Percentiles rank a stretch among this genome's conserved stretches.
Conservation (phyloP, 2,113 vertebrate genomes). For the Bombycilla garrulus region DNA sequence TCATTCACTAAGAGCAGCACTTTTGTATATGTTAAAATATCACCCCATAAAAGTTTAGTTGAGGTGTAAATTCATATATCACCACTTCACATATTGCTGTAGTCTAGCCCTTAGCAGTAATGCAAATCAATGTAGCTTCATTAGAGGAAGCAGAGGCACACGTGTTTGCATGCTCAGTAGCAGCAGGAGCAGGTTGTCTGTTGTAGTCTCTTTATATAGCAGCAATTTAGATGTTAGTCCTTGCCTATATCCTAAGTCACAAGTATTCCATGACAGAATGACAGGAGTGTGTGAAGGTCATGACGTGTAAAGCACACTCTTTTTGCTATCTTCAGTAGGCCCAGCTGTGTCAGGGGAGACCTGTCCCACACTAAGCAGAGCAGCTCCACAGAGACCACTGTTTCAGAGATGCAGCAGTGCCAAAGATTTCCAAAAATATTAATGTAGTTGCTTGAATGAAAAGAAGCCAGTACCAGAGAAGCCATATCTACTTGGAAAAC, state of each 20-base stretch:
- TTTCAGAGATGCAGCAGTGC: background rate
- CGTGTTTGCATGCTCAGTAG: background rate
- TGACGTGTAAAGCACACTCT: background rate
- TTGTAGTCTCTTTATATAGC: background rate
- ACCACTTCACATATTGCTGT: background rate
- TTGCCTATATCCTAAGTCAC: background rate
- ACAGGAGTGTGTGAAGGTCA: background rate
- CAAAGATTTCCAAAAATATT: background rate
- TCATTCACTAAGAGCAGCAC: background rate
- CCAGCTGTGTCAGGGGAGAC: background rate
- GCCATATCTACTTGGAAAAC: background rate
- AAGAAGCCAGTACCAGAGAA: background rate
- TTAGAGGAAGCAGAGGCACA: background rate
- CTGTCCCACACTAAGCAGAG: background rate
- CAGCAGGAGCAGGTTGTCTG: background rate
- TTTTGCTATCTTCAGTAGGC: slow-evolving; percentile 1
- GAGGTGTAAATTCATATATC: background rate
- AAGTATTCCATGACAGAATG: background rate
- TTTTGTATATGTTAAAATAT: background rate
- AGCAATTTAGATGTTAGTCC: background rate
- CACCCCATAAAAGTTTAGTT: background rate
- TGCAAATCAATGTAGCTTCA: background rate
- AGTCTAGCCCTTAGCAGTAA: background rate
- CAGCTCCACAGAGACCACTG: background rate
- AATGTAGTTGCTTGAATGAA: background rate